A percentile compares a stretch with the other conserved stretches of the same genome.
These are phyloP conservation scores for Spilarctia lutea DNA, from an alignment of 2,888 invertebrate genomes.

Conservation along the genomic window DNA sequence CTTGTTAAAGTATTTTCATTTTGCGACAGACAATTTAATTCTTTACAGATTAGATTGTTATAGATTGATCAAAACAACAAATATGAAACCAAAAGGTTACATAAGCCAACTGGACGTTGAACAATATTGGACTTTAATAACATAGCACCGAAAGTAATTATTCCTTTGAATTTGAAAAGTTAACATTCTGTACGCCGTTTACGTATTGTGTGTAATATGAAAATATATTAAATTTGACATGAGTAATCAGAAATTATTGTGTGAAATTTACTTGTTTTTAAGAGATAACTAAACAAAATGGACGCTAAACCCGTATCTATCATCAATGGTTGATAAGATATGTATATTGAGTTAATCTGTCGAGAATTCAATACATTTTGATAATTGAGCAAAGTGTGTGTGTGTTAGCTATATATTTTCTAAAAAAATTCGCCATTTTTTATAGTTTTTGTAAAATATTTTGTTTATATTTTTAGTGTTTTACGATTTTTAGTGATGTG, in stretches of 20 bases:
- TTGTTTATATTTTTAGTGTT: background rate
- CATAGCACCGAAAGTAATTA: background rate
- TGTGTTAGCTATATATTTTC: too few species aligned
- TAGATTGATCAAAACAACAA: background rate
- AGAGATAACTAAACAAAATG: constrained; percentile 29
- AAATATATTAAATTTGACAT: background rate
- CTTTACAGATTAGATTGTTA: background rate
- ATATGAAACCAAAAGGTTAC: background rate
- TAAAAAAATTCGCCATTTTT: background rate
- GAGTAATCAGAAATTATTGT: background rate
- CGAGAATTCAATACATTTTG: background rate
- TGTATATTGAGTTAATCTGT: background rate
- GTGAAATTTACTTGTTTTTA: background rate
- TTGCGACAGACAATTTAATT: background rate
- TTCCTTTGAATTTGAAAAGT: background rate
- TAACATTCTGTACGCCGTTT: background rate
- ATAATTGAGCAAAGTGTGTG: background rate
- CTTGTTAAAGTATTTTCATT: background rate
- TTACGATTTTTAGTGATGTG: background rate
- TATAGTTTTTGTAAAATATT: background rate
- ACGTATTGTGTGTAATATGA: background rate
- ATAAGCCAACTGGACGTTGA: background rate
- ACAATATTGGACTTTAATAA: background rate
- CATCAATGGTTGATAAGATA: constrained; percentile 27
- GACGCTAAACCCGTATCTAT: constrained; percentile 35